Evolutionary conservation across 2,888 invertebrate genomes (phyloP), one percentile per base, ranked within the genome.

Genomic region (Hirtodrosophila confusa): DNA sequence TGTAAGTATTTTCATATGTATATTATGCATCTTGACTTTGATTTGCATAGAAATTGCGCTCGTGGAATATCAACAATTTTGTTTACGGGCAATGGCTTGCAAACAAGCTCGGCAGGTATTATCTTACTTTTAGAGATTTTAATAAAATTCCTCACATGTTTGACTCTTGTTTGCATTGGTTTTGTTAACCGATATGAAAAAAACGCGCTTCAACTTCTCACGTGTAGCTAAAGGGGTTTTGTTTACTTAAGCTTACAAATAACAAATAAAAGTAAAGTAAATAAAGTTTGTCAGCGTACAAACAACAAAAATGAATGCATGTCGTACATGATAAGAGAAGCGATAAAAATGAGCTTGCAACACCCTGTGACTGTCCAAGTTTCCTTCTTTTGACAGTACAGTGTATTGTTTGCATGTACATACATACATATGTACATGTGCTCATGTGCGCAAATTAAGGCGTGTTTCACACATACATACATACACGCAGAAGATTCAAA

Each of bases 341-440:
- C 27, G 41, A 58, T 55, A 58, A 68, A 17, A 48, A 36, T 40
- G 55, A 17, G 31, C 48, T 41, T 40, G 53, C 31, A 44, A 35
- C 72, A 73, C 69, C 73, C 69, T 73, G 66, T 69, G 47, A 37
- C 37, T 58, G 55, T 4, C 44, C 33, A 69, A 54, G 24, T 60
- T 17, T 45, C 40, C 39, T 48, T 55, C 11, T 40, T 60, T 37
- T 29, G 31, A 48, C 63, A 47, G 41, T 44, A 27, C 39, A 50
- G 33, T 17, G 17, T 27, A 40, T 24, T 37, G 55, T 33, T 10
- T 23, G 10, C 23, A 60, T 39, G 23, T 9, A 44, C 3, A 3
- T 27, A 27, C n/a, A 5, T 40, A 45, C 45, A 23, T 24, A 35
- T 40, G 10, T 41, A 41, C 43, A 27, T 40, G 40, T 56, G n/a